Base-by-base conservation (phyloP, 1,140 invertebrate species). In the Samia ricini region DNA sequence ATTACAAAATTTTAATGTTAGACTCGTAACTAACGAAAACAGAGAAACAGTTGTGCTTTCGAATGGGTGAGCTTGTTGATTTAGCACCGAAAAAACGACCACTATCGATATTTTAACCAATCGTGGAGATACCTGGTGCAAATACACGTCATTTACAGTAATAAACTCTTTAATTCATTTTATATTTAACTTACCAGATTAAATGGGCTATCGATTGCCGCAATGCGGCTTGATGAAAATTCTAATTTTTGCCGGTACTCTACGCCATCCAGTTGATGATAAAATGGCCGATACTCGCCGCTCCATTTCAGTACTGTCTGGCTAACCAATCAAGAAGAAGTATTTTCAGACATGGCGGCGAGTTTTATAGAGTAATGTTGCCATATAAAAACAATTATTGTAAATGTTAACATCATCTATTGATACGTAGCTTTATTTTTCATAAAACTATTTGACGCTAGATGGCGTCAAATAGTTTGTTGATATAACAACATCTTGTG, bases 71-170 rank as follows among this genome's bases (percentile, higher is more conserved):
- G 83, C 82, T 61, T 81, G 55, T 68, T 81, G 50, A 48, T 89
- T 60, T 90, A 61, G 88, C 88, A 90, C 88, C 64, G 58, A 61
- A 61, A 71, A 78, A 83, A 89, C 88, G 88, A 90, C 88, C 88
- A 88, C 76, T 72, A 88, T 66, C 60, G 67, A 79, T 69, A 85
- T 75, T 23, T 19, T 52, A 68, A 76, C 65, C 69, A 42, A 71
- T 71, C 63, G 76, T 82, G 88, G 88, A 90, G 88, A 90, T 90
- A 90, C 88, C 83, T 63, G 77, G 85, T 88, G 87, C 85, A 82
- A 76, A 72, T 71, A 73, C 19, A 55, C 4, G 15, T 3, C 19
- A 55, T 63, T 51, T 58, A 60, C 42, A 49, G 8, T 8, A 18
- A 29, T 8, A 6, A 6, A 61, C n/a, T 42, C 22, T 3, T 22